phyloP scores from a whole-genome alignment of 64 coral and sea anemone species.

The Orbicella faveolata region DNA sequence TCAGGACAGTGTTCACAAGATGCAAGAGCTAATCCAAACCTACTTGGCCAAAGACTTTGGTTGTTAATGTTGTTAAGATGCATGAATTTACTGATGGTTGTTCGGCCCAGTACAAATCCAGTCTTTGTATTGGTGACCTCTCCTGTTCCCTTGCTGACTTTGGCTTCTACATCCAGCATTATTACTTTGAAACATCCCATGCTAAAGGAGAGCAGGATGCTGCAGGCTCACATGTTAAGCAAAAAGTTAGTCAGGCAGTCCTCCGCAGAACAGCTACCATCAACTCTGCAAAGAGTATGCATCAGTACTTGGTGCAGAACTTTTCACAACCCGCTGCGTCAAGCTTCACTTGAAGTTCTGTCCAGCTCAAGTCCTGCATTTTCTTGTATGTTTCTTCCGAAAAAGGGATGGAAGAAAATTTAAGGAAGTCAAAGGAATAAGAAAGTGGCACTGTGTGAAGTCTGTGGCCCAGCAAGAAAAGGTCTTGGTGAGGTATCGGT shows the following conservation, averaged over 20 bases:
- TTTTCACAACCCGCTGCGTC: too few relatives aligned
- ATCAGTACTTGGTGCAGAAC: too few relatives aligned
- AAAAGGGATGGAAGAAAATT: slow-evolving; percentile 31
- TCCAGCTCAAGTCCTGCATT: neutral
- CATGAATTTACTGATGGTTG: slow-evolving; percentile 75
- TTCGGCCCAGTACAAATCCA: slow-evolving; percentile 57
- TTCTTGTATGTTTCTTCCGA: slow-evolving; percentile 43
- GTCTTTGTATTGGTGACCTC: slow-evolving; percentile 58
- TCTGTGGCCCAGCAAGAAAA: slow-evolving; percentile 16
- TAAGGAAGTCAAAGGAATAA: slow-evolving; percentile 32
- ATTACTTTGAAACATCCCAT: slow-evolving; percentile 42
- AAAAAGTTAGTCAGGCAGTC: slow-evolving; percentile 36
- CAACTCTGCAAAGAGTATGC: neutral
- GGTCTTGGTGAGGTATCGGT: neutral
- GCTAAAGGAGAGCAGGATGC: neutral
- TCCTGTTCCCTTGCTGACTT: slow-evolving; percentile 63
- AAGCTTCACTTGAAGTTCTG: neutral
- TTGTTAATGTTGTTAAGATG: neutral
- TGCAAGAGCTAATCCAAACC: neutral
- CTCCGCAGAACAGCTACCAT: slow-evolving; percentile 22
- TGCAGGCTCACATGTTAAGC: neutral
- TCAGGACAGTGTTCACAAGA: slow-evolving; percentile 2
- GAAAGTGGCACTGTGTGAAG: slow-evolving; percentile 41
- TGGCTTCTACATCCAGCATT: slow-evolving; percentile 21
- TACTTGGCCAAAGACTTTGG: slow-evolving; percentile 16